Evolutionary conservation across 2,888 invertebrate species (phyloP).

Genomic region (Meiosimyza decipiens): DNA sequence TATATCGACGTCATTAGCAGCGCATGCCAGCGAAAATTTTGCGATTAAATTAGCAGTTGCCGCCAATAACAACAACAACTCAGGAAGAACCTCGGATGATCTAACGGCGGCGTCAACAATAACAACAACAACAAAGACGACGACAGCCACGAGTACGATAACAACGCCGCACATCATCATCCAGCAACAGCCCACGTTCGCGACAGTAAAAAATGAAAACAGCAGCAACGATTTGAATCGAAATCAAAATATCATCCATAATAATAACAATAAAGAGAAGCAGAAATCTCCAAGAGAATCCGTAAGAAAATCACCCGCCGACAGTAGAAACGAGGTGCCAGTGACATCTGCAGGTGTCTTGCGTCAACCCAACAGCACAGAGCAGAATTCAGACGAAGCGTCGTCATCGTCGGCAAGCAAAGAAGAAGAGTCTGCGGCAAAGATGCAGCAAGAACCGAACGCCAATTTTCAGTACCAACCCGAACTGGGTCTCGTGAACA

Average conservation of each 20-base stretch:
- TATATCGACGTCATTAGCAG: conserved; percentile 31
- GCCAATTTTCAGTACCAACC: conserved; percentile 66
- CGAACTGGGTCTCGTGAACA: conserved; percentile 65
- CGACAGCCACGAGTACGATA: background rate
- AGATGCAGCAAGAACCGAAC: conserved; percentile 66
- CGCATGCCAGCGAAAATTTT: conserved; percentile 40
- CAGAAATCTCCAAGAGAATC: conserved; percentile 6
- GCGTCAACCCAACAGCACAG: conserved; percentile 39
- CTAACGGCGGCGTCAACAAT: conserved; percentile 20
- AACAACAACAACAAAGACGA: conserved; percentile 15
- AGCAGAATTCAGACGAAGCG: conserved; percentile 40
- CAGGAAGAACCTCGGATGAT: conserved; percentile 32
- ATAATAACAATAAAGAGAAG: conserved; percentile 6
- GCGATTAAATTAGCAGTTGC: conserved; percentile 24
- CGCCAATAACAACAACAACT: conserved; percentile 33
- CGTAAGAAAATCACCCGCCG: conserved; percentile 13
- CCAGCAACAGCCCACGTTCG: conserved; percentile 27
- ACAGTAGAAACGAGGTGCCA: conserved; percentile 47
- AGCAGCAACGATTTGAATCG: background rate
- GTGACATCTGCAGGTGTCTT: conserved; percentile 39
- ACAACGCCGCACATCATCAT: conserved; percentile 10
- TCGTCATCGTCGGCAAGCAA: conserved; percentile 35
- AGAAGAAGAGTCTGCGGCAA: conserved; percentile 43
- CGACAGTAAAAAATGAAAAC: conserved; percentile 32
- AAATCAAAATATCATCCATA: background rate